Evolutionary conservation across 1,140 invertebrate genomes (phyloP), one percentile per base, ranked within the genome.

Genomic region (Brachionus sp.): DNA sequence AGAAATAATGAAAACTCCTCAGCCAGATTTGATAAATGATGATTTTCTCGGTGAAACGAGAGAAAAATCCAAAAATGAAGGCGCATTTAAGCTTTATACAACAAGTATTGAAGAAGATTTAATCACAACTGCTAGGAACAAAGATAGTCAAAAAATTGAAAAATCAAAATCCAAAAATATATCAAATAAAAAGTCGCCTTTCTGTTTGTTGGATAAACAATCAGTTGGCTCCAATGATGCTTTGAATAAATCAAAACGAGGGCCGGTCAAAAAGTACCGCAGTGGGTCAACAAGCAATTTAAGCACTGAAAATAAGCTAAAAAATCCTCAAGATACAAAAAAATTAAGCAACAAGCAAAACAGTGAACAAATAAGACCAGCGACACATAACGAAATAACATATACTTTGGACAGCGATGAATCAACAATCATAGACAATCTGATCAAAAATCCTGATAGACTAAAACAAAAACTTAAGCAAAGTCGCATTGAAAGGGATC

Each of bases 391-490:
- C 13, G 77, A 80, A 23, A 80, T 80, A 57, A 80, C 46, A n/a
- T 80, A 80, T 80, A 35, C 50, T 16, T 44, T 80, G 3, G 77
- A 80, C 19, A 80, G 77, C 23, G 77, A 80, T 29, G 77, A 80
- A 16, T 80, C 77, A 2, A 80, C 62, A 12, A 66, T 80, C n/a
- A 44, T 66, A 6, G 77, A 80, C 19, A 80, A 66, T 29, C 35
- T 80, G 25, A 62, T 80, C 12, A 80, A 80, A 7, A 53, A 80
- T 33, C 50, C 50, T 6, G 77, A 62, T 6, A 16, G 50, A 35
- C 50, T 80, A 5, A 80, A 80, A 80, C 9, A 80, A 62, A 80
- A 44, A 80, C 46, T 80, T 12, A 80, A 80, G 57, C 77, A 66
- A 44, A 39, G 50, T n/a, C 53, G 33, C 53, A 42, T 62, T 37